Base-by-base conservation (phyloP, 2,888 invertebrate genomes). In the Ceriagrion tenellum region DNA sequence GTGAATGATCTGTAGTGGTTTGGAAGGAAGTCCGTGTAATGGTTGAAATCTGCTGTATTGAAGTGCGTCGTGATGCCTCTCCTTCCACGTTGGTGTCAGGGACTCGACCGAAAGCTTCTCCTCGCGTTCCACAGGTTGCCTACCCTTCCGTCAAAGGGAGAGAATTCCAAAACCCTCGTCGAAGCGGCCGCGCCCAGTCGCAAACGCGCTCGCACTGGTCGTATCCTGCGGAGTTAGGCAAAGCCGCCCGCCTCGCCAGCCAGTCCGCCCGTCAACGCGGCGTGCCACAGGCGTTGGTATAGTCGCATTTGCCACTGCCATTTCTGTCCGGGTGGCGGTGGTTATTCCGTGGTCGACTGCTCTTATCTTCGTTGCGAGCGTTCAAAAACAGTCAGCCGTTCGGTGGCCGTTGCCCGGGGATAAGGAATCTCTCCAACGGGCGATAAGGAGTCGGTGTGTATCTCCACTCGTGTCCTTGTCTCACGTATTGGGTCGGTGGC, bases 261-360 rank as follows among this genome's bases (percentile, higher is more conserved):
- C 81, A 81, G 81, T n/a, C 81, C 35, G 81, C 81, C 81, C 81
- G 81, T 81, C 81, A 81, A 30, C 35, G 81, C 81, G 35, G 35
- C 81, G 81, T 81, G 35, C 81, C 81, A 81, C 81, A 81, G 81
- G 81, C 81, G 81, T 81, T 81, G 81, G 26, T 81, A 35, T 16
- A 6, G 18, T 59, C 59, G 59, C 47, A 81, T 35, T 74, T n/a
- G 30, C 81, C 30, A 18, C 81, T 81, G 81, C 81, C 81, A 81
- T 81, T 81, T 81, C 81, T 81, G 81, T 59, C 59, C 69, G 69
- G 81, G 81, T 81, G 81, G 81, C 35, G 81, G 81, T 81, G 81
- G 81, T 35, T 81, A 18, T n/a, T 35, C 18, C 81, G n/a, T 81
- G 81, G 30, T 81, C 26, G 81, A 0, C 81, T 81, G 35, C 59